A percentile compares a stretch with the other conserved stretches of the same genome.
Conservation (phyloP, 2,113 vertebrate genomes). For the Neodon shergylaensis region DNA sequence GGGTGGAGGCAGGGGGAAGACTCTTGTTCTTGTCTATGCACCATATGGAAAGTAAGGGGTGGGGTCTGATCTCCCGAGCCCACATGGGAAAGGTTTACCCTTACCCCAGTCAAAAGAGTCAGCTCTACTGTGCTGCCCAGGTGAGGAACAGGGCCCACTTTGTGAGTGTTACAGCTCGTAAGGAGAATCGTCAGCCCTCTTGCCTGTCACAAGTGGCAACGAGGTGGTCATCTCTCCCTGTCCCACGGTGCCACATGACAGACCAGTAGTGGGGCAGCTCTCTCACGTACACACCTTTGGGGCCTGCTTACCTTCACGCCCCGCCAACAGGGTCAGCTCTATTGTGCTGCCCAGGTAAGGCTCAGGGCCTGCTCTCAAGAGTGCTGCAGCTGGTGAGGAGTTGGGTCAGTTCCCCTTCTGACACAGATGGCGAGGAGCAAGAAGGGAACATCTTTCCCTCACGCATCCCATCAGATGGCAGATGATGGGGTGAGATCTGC, state of each 20-base stretch:
- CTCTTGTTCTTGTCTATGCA: no score
- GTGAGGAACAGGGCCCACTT: neutral
- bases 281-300: no score
- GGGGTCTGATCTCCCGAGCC: accelerated
- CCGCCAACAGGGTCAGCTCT: neutral
- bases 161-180: neutral
- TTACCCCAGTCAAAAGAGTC: neutral
- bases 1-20: no score
- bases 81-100: neutral
- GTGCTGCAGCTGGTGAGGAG: neutral
- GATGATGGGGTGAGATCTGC: accelerated
- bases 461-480: neutral
- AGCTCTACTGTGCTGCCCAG: neutral
- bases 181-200: neutral
- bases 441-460: neutral
- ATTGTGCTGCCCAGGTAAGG: neutral
- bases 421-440: neutral
- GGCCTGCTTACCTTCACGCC: no score
- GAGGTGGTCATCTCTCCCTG: no score
- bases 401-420: neutral
- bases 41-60: neutral
- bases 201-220: no score
- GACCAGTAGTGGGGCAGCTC: no score
- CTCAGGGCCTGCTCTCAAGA: neutral
- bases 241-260: no score